Conservation (phyloP, 2,113 vertebrate species). For the Melanostigma gelatinosum region DNA sequence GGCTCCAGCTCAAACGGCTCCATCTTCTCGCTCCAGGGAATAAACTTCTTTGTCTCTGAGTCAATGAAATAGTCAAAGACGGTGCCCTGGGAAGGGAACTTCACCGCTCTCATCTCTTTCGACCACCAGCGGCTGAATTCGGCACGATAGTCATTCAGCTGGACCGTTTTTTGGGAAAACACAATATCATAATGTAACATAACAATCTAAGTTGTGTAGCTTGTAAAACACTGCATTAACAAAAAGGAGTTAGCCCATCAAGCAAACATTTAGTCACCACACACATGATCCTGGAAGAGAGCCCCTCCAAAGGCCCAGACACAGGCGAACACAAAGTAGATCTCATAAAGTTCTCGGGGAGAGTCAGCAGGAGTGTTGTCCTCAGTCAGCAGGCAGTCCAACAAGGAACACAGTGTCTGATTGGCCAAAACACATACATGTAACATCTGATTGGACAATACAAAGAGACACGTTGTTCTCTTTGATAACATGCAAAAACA, state of each 20-base stretch:
- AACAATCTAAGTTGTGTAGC: neutral
- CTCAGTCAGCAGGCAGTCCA: constrained; percentile 85
- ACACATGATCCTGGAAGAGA: constrained; percentile 88
- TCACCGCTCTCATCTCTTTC: constrained; percentile 87
- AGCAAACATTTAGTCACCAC: constrained; percentile 36
- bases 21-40: constrained; percentile 82
- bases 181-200: neutral
- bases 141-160: constrained; percentile 86
- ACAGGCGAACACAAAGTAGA: constrained; percentile 87
- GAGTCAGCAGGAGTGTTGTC: constrained; percentile 87
- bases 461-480: neutral
- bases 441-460: neutral
- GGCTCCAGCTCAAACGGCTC: constrained; percentile 81
- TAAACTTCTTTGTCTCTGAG: constrained; percentile 86
- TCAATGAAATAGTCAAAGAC: constrained; percentile 91
- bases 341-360: constrained; percentile 84
- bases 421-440: constrained; percentile 22
- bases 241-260: neutral
- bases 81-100: constrained; percentile 85
- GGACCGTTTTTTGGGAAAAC: constrained; percentile 10
- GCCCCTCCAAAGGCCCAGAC: constrained; percentile 87
- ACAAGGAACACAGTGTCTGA: constrained; percentile 84
- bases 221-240: neutral
- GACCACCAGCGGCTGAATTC: constrained; percentile 89
- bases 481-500: neutral